Evolutionary conservation across 2,888 invertebrate genomes (phyloP).

Genomic region (Busseola fusca): DNA sequence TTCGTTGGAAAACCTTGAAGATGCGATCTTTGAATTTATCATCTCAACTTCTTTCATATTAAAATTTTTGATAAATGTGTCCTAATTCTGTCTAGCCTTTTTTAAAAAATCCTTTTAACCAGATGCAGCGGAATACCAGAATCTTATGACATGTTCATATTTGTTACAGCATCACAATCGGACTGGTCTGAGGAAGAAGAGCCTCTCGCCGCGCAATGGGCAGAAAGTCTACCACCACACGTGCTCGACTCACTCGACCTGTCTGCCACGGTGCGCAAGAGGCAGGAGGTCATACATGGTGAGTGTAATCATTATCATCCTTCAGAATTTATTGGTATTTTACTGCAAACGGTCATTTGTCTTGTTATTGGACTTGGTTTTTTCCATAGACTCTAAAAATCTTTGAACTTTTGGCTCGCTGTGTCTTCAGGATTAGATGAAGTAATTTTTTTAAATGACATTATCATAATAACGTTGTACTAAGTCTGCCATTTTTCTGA

Average conservation of each 20-base stretch:
- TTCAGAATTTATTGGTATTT: not conserved
- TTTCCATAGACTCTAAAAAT: not conserved
- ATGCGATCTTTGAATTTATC: not conserved
- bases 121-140: not conserved
- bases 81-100: not conserved
- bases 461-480: too few relatives aligned
- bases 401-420: not conserved
- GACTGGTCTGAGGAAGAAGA: slow-evolving; percentile 87
- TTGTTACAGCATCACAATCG: slow-evolving; percentile 78
- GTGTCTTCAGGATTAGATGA: not conserved
- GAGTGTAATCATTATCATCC: slow-evolving; percentile 40
- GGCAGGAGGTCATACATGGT: slow-evolving; percentile 88
- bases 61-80: not conserved
- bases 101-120: not conserved
- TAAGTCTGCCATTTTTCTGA: too few relatives aligned
- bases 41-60: not conserved
- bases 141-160: not conserved
- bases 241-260: slow-evolving; percentile 78
- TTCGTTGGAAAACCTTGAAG: not conserved
- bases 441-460: not conserved
- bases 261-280: slow-evolving; percentile 78
- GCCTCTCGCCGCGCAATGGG: slow-evolving; percentile 83
- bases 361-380: not conserved
- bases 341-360: not conserved
- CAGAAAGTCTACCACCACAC: slow-evolving; percentile 81